These are phyloP conservation scores for Hippocampus mohnikei DNA, from an alignment of 2,113 vertebrate species.

Conservation along the genomic window DNA sequence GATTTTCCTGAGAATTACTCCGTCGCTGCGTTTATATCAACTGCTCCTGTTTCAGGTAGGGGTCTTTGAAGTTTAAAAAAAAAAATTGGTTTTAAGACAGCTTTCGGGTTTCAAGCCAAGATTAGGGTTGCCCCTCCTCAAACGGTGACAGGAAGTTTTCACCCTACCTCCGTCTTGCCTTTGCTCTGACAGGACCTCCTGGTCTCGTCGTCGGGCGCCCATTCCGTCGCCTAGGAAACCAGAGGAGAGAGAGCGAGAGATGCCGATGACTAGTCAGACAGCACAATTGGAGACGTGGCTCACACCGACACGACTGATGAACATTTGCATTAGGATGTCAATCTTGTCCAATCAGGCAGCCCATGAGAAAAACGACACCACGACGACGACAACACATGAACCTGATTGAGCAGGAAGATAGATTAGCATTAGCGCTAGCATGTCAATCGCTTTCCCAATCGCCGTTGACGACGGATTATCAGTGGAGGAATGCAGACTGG, in stretches of 20 bases:
- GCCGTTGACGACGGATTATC: background rate
- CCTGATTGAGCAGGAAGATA: background rate
- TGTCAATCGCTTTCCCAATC: background rate
- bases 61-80: background rate
- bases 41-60: background rate
- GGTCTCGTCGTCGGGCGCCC: constrained; percentile 94
- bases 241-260: constrained; percentile 67
- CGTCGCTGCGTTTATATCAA: background rate
- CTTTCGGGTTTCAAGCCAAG: background rate
- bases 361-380: background rate
- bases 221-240: constrained; percentile 88
- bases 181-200: constrained; percentile 98
- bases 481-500: no score
- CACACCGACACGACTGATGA: no score
- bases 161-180: constrained; percentile 95
- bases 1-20: background rate
- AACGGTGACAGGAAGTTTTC: constrained; percentile 43
- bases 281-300: no score
- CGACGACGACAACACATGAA: constrained; percentile 44
- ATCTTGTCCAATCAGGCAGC: no score
- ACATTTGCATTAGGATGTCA: no score
- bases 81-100: background rate
- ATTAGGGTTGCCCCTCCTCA: background rate
- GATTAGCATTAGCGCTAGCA: constrained; percentile 1
- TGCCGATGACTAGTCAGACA: constrained; percentile 34